These are phyloP conservation scores for Halocynthia aurantium DNA, from an alignment of 23 tunicate species.

Conservation along the genomic window DNA sequence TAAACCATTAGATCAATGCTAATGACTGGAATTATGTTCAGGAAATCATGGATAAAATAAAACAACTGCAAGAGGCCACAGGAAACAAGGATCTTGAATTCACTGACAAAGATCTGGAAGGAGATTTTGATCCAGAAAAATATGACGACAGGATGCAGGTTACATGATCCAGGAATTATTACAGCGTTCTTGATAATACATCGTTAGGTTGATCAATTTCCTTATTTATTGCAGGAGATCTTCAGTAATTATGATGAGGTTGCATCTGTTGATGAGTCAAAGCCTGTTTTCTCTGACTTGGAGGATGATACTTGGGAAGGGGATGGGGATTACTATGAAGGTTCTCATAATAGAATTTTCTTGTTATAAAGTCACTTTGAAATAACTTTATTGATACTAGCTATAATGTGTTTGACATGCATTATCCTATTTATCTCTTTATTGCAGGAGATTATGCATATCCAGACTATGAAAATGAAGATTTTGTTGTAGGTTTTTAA, in stretches of 20 bases:
- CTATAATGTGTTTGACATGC: neutral
- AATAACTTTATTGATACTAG: no score
- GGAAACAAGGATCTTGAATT: constrained; percentile 72
- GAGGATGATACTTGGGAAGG: constrained; percentile 44
- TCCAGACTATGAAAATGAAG: constrained; percentile 73
- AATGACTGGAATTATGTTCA: neutral
- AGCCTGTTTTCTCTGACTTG: constrained; percentile 77
- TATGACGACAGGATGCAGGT: constrained; percentile 88
- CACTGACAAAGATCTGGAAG: constrained; percentile 42
- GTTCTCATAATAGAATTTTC: neutral
- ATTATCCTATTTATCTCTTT: neutral
- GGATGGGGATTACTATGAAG: constrained; percentile 25
- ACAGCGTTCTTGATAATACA: neutral
- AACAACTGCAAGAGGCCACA: constrained; percentile 51
- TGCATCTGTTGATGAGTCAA: constrained; percentile 35
- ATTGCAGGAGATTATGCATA: neutral
- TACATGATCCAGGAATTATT: neutral
- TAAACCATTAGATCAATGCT: no score
- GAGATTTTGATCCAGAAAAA: constrained; percentile 61
- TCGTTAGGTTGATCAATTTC: neutral
- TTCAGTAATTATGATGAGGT: constrained; percentile 54
- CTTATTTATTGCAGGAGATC: constrained; percentile 34
- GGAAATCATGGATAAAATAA: constrained; percentile 73
- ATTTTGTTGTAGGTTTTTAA: constrained; percentile 41
- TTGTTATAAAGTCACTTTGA: neutral